These are phyloP conservation scores for Anolis sagrei DNA, from an alignment of 2,113 vertebrate species.

Conservation along the genomic window DNA sequence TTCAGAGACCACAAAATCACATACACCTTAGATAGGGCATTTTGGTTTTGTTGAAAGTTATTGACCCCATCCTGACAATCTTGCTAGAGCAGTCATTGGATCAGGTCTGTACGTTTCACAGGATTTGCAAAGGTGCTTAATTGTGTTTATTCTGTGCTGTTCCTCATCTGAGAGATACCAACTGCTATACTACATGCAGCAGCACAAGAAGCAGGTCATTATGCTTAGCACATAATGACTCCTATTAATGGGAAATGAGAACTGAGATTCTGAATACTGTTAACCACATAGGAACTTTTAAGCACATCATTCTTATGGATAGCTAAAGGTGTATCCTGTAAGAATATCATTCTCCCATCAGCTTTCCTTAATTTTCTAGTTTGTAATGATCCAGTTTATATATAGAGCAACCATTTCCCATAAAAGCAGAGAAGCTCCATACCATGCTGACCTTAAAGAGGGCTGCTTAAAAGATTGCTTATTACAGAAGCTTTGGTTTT, in stretches of 20 bases:
- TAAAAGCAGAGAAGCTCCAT: slow-evolving; percentile 14
- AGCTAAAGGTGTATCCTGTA: slow-evolving; percentile 26
- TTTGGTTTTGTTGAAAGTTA: not conserved
- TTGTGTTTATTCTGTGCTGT: not conserved
- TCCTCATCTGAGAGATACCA: not conserved
- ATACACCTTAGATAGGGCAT: not conserved
- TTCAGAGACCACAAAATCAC: not conserved
- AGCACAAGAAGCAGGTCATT: not conserved
- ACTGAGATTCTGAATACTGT: not conserved
- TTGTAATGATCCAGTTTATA: slow-evolving; percentile 21
- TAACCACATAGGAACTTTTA: not conserved
- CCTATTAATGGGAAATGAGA: not conserved
- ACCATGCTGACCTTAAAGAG: slow-evolving; percentile 77
- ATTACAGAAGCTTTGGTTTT: slow-evolving; percentile 69
- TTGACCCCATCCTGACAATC: not conserved
- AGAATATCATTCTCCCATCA: slow-evolving; percentile 22
- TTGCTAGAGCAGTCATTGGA: not conserved
- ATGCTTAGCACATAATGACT: not conserved
- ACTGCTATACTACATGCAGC: not conserved
- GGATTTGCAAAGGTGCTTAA: not conserved
- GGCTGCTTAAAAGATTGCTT: slow-evolving; percentile 77
- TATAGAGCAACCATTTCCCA: slow-evolving; percentile 1
- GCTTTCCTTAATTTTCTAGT: slow-evolving; percentile 18
- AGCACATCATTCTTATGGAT: slow-evolving; percentile 6
- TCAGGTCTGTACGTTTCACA: not conserved